Evolutionary conservation across 2,888 invertebrate genomes (phyloP), one percentile per base, ranked within the genome.

Genomic region (Scaeva pyrastri): DNA sequence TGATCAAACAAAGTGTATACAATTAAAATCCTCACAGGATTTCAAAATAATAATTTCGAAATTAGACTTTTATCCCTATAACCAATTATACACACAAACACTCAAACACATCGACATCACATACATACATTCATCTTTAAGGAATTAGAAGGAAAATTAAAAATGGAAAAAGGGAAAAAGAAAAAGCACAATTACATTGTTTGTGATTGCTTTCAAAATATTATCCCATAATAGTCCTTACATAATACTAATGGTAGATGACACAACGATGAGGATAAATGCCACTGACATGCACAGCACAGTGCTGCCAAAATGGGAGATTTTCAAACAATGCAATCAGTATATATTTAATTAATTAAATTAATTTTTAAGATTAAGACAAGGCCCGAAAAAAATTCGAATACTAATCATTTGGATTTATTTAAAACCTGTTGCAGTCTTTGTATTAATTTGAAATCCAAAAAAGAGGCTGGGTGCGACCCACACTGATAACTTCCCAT

Each of bases 171-270:
- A 26, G 31, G n/a, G 2, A 52, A 52, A 52, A 26, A 21, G n/a
- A 72, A 73, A 68, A 62, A 72, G 68, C 58, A 84, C 73, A 36
- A 79, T 68, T 68, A 72, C 58, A 78, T 84, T 84, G 80, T 80
- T 83, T 83, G 82, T 43, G 72, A 58, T 48, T 81, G 85, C 85
- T 85, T 81, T 85, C 76, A 76, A 77, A 81, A 85, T 80, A 85
- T 85, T 85, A 85, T 66, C 74, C 50, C 73, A 64, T 45, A 60
- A 56, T 31, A 31, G 31, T 39, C 21, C 36, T 48, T 14, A 16
- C 14, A n/a, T n/a, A n/a, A n/a, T 16, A 2, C 14, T 14, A n/a
- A 10, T 7, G 31, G 36, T 3, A 23, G 2, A 16, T 19, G 14
- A 21, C 8, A 31, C 2, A n/a, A 26, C 23, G n/a, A 19, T 2